Evolutionary conservation across 64 coral and sea anemone species (phyloP).

Genomic region (Trachythela sp.): DNA sequence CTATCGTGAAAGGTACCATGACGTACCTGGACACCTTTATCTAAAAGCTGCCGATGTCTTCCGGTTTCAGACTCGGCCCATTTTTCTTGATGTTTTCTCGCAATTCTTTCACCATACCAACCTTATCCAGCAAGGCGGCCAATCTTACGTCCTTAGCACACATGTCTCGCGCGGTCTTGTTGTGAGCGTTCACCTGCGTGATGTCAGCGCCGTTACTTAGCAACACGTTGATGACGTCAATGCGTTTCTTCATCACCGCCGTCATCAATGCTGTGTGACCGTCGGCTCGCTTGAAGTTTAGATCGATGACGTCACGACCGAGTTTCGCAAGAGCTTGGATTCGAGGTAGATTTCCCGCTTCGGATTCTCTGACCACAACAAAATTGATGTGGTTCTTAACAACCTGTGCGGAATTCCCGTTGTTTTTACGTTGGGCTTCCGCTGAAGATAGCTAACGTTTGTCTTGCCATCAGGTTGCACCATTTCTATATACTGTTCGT

Average conservation of each 20-base stretch:
- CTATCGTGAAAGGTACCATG: too few relatives aligned
- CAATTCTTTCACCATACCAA: not conserved
- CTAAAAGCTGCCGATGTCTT: not conserved
- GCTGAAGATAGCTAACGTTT: not conserved
- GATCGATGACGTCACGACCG: not conserved
- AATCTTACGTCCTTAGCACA: not conserved
- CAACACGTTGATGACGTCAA: not conserved
- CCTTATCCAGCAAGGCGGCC: not conserved
- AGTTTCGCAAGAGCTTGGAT: not conserved
- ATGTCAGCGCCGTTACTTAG: not conserved
- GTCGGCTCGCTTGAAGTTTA: not conserved
- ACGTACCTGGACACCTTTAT: not conserved
- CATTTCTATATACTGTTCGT: not conserved
- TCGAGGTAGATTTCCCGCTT: not conserved
- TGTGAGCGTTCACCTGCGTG: not conserved
- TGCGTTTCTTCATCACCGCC: not conserved
- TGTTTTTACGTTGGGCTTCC: not conserved
- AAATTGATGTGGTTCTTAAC: not conserved
- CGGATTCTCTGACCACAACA: not conserved
- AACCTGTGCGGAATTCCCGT: not conserved
- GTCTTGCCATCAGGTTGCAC: not conserved
- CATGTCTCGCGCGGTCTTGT: not conserved
- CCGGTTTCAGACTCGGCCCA: not conserved
- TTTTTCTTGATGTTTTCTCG: not conserved
- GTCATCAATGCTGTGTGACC: slow-evolving; percentile 11